Base-by-base conservation (phyloP, 2,797 vertebrate genomes). In the Galago senegalensis region DNA sequence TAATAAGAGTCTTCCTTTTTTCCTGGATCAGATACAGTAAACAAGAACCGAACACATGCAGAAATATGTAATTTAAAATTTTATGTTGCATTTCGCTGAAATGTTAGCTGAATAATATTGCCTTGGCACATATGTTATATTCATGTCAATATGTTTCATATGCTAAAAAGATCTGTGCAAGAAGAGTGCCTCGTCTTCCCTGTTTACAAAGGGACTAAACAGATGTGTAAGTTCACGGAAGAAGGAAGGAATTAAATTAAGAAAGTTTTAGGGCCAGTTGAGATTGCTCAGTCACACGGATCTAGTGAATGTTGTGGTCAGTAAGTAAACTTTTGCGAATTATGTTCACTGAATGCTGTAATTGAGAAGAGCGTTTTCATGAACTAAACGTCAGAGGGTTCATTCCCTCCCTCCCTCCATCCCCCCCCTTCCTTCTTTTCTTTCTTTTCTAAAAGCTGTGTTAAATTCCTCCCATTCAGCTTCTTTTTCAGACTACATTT, bases 121-220 rank as follows among this genome's bases (percentile, higher is more conserved):
- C 94, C 97, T 96, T 97, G 94, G 97, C 94, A 97, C 97, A 97
- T 97, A 98, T 97, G 97, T 97, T 97, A 97, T 97, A 97, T 98
- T 98, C 97, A 97, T 97, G 97, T 96, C 97, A 97, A 95, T 97
- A 97, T 98, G 97, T 91, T 97, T 97, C 96, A 88, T 96, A 97
- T 97, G 96, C 97, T 97, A 97, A 95, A 97, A 97, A 73, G 97
- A 97, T 97, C 97, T 96, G 91, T 97, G 91, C 87, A 87, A 95
- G 87, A 96, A 95, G 87, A 96, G 92, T 95, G 87, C 82, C 76
- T 96, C 83, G 94, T 63, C 75, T 95, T 97, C 89, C 94, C 60
- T 97, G 95, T 96, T 96, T 96, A 97, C 95, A 95, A 94, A 97
- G 83, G 94, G 93, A 88, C 92, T 87, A 96, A 96, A 95, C 94